Base-by-base conservation (phyloP, 2,113 vertebrate genomes). In the Percopsis transmontana region DNA sequence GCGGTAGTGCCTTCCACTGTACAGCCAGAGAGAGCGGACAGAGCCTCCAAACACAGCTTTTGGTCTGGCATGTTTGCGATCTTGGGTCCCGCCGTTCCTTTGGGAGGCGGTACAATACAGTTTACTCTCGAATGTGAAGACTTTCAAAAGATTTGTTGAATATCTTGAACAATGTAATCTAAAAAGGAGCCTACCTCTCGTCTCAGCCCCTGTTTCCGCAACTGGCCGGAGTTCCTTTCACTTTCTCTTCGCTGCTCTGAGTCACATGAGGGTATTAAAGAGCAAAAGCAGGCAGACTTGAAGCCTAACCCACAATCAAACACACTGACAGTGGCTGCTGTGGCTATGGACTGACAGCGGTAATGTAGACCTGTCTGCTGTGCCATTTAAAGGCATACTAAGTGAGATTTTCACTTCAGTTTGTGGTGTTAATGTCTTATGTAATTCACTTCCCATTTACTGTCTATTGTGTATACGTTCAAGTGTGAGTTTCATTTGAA, bases 21-120 rank as follows among this genome's bases (percentile, higher is more conserved):
- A 0, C 67, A 84, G 44, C 85, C 81, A 1, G 55, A 66, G 1
- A 89, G 85, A 5, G 72, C 77, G 0, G 80, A 86, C 57, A 89
- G 23, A 0, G 85, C 87, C 69, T 87, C 85, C 19, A 87, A 5
- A 2, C 33, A 56, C 19, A 86, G 66, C 15, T 12, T 12, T 0
- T 13, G 1, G 67, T 77, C 61, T 0, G 67, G 23, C 84, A 82
- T 85, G 40, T 15, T 5, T 38, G 24, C 54, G 6, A 42, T 62
- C 13, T 9, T 1, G 20, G 11, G 24, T 9, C 47, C 11, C 12
- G 11, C 12, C 18, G 20, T 6, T 10, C 16, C n/a, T 48, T 48
- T 2, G 47, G n/a, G 7, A 19, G 47, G n/a, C 1, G 3, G 15
- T 18, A n/a, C 15, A 19, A 2, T 8, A 5, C 2, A 9, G 47